Evolutionary conservation across 1,140 invertebrate species (phyloP), one percentile per base, ranked within the genome.

Genomic region (Neocloeon triangulifer): DNA sequence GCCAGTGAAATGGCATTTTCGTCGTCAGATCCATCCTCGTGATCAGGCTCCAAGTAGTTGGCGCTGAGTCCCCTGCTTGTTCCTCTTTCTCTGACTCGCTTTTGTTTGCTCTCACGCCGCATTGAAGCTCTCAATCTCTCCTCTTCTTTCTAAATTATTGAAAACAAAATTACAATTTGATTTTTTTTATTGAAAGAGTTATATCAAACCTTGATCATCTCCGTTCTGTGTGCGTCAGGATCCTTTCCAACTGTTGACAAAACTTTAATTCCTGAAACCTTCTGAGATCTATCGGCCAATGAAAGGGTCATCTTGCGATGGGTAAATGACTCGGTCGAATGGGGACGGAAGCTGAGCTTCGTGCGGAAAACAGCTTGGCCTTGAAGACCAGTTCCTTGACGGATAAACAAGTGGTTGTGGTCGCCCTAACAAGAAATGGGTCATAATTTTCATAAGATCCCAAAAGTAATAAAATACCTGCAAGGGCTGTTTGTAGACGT

Each of bases 221-320:
- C 79, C 20, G 70, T 70, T 48, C 82, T 66, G 48, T 92, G 78
- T 22, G 78, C 73, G 50, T 95, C 91, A 5, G 91, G 91, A 62
- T 97, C 88, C 39, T 70, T 67, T 10, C 86, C 89, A 33, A 92
- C 85, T 53, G 81, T 82, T 0, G 86, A 89, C 28, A 97, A 54
- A 18, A 98, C 85, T 59, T 96, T 92, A 43, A 98, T 94, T 35
- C 92, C 91, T 12, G 80, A 76, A 8, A 85, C 80, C 52, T 97
- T 97, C 33, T 80, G 81, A n/a, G 85, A 92, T 8, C 92, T 65
- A 51, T 98, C 94, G 4, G 92, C 94, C 27, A 97, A 58, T 0
- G 88, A 96, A 52, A 96, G 64, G 1, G 92, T 97, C 76, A 99
- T 94, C 63, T 99, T 97, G 37, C 89, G 69, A 58, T 98, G 92